Base-by-base conservation (phyloP, 2,113 vertebrate genomes). In the Scomber scombrus region DNA sequence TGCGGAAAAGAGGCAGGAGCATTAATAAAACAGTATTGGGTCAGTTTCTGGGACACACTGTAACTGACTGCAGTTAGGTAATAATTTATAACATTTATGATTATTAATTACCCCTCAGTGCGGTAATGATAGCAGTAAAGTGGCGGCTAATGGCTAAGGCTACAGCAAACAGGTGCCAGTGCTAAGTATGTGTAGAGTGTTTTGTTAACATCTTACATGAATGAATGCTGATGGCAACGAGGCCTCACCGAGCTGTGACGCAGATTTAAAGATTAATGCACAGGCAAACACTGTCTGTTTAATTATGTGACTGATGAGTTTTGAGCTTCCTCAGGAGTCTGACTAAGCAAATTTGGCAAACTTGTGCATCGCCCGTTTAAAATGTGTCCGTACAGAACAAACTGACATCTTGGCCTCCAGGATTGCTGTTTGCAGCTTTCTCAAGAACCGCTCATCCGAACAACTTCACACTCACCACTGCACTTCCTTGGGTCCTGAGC, bases 161-260 rank as follows among this genome's bases (percentile, higher is more conserved):
- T 50, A 72, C 19, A 4, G 52, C 45, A 13, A 65, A 29, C 72
- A 74, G 73, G 50, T 83, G 72, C 47, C 50, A 26, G 69, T 47
- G 84, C 88, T 80, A 65, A 45, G 90, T 64, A 19, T 51, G 31
- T n/a, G 43, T 52, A 2, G 31, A 93, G 91, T 88, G 91, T 89
- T 92, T 89, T 80, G 82, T 86, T 88, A 54, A 43, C 19, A 15
- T 72, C n/a, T 71, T 29, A 21, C 21, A 4, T 68, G n/a, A 81
- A 63, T 62, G 50, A 62, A 67, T 23, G 52, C 14, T 54, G 71
- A 62, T 14, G 43, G 29, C 63, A 61, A 49, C 56, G 56, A 49
- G 29, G 21, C 43, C 15, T 61, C 40, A 9, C 74, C 8, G 19
- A 57, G 55, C 51, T n/a, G 46, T 79, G 79, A 70, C 11, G 45